Conservation (phyloP, 2,797 vertebrate genomes). For the Hafferia zeledoni region DNA sequence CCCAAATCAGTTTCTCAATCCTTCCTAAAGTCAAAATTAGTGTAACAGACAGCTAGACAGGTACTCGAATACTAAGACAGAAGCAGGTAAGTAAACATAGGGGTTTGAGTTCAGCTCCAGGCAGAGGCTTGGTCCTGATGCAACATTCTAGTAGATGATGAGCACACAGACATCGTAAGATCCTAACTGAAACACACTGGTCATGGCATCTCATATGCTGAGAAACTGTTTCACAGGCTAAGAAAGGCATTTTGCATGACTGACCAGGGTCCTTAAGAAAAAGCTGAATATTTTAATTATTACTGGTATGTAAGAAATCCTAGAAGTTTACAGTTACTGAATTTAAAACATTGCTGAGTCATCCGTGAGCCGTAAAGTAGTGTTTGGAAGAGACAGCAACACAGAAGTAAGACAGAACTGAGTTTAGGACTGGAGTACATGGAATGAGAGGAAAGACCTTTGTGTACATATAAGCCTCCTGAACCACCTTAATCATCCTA, state of each 20-base stretch:
- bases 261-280: not conserved
- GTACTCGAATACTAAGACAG: not conserved
- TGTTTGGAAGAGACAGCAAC: not conserved
- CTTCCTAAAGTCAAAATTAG: not conserved
- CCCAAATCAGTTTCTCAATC: not conserved
- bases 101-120: not conserved
- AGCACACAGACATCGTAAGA: not conserved
- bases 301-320: not conserved
- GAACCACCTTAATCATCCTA: not conserved
- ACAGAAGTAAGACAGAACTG: not conserved
- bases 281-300: not conserved
- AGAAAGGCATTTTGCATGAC: not conserved
- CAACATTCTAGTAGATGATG: not conserved
- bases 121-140: not conserved
- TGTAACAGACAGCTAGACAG: not conserved
- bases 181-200: not conserved
- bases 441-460: not conserved
- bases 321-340: not conserved
- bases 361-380: not conserved
- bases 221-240: not conserved
- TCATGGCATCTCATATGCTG: fast-evolving
- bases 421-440: not conserved
- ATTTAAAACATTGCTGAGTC: not conserved
- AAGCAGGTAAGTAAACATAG: not conserved
- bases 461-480: not conserved